These are phyloP conservation scores for Lathamus discolor DNA, from an alignment of 2,113 vertebrate genomes.

Conservation along the genomic window DNA sequence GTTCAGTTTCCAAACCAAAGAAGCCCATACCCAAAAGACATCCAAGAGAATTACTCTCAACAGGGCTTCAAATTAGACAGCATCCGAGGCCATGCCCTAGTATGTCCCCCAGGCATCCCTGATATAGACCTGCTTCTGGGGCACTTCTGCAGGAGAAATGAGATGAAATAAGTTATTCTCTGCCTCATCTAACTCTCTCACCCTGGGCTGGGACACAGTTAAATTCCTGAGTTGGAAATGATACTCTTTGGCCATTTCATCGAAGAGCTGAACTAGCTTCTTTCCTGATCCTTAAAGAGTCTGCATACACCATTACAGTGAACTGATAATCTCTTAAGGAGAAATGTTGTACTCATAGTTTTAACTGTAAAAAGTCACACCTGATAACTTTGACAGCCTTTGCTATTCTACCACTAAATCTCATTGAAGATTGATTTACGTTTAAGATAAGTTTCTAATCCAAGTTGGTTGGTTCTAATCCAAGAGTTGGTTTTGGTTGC, in stretches of 20 bases:
- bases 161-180: background rate
- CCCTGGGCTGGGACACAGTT: background rate
- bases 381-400: background rate
- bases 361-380: background rate
- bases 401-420: background rate
- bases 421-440: background rate
- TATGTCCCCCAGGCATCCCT: background rate
- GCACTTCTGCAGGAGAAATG: background rate
- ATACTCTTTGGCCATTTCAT: background rate
- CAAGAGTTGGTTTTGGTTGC: fast-evolving
- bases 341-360: background rate
- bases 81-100: background rate
- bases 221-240: background rate
- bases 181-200: background rate
- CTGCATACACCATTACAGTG: background rate
- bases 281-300: background rate
- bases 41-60: background rate
- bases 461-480: background rate
- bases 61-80: background rate
- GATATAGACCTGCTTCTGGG: background rate
- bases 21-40: background rate
- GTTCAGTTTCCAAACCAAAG: background rate
- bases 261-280: background rate
- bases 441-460: background rate
- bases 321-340: background rate